phyloP scores from a whole-genome alignment of 2,113 vertebrate genomes.

The Menidia beryllina region DNA sequence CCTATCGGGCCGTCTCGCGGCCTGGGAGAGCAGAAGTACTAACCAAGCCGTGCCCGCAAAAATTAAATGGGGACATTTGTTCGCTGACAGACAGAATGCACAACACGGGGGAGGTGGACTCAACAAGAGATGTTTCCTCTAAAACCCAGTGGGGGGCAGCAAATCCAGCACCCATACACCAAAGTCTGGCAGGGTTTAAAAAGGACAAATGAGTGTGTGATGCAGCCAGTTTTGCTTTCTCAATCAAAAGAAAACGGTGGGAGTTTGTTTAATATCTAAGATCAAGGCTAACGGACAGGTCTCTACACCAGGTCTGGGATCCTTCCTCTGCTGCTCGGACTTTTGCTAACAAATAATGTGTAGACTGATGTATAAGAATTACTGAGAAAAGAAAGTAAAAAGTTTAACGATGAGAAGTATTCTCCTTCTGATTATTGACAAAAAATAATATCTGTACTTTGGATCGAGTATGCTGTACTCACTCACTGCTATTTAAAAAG shows the following conservation, averaged over 20 bases:
- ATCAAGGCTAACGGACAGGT: neutral
- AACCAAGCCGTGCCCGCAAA: neutral
- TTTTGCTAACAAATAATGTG: neutral
- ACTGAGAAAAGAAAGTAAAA: too few relatives aligned
- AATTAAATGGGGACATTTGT: constrained; percentile 5
- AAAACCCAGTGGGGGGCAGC: constrained; percentile 64
- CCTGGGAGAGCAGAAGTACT: neutral
- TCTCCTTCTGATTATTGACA: too few relatives aligned
- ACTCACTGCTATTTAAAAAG: too few relatives aligned
- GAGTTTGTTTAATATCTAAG: neutral
- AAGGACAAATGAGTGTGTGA: constrained; percentile 20
- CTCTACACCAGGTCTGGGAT: too few relatives aligned
- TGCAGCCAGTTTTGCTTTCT: neutral
- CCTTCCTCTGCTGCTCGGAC: too few relatives aligned
- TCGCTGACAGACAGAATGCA: constrained; percentile 37
- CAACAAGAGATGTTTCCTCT: neutral
- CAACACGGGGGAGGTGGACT: constrained; percentile 30
- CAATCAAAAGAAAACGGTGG: neutral
- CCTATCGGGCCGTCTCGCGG: neutral
- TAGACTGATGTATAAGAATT: neutral
- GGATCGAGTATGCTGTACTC: too few relatives aligned
- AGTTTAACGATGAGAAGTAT: too few relatives aligned
- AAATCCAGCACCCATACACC: neutral
- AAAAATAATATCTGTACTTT: too few relatives aligned
- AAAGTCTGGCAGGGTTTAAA: constrained; percentile 27